Conservation (phyloP, 2,888 invertebrate species). For the Apodemia duryi region DNA sequence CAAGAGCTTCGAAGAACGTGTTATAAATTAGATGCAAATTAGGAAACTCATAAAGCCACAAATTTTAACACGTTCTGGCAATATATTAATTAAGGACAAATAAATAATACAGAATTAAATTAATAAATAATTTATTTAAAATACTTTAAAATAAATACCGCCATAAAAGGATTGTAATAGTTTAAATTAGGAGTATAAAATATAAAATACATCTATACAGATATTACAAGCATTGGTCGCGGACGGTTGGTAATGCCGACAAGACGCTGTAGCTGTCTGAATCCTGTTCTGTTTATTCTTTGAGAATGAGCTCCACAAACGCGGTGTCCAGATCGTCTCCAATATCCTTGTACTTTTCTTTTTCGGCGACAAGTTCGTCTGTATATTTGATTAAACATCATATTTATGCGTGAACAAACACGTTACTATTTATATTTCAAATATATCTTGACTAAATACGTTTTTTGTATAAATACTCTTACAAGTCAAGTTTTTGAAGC, state of each 20-base stretch:
- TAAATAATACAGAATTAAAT: conserved; percentile 49
- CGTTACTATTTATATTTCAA: background rate
- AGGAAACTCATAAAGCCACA: too few relatives aligned
- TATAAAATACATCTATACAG: conserved; percentile 64
- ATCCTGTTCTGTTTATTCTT: conserved; percentile 70
- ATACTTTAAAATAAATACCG: conserved; percentile 76
- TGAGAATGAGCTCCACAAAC: conserved; percentile 95
- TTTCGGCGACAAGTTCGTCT: conserved; percentile 97
- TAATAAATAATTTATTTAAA: conserved; percentile 70
- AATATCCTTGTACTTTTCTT: conserved; percentile 99
- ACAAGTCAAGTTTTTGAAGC: conserved; percentile 62
- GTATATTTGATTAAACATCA: conserved; percentile 23
- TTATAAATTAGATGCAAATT: too few relatives aligned
- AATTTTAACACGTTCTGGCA: too few relatives aligned
- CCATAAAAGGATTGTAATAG: conserved; percentile 71
- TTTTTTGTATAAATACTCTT: conserved; percentile 30
- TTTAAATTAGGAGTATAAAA: conserved; percentile 73
- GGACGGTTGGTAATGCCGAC: conserved; percentile 42
- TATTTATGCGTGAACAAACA: conserved; percentile 21
- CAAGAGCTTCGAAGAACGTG: too few relatives aligned
- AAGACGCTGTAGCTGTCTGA: conserved; percentile 10
- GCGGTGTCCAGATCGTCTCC: conserved; percentile 99
- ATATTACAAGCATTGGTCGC: conserved; percentile 50
- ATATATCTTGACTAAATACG: conserved; percentile 6
- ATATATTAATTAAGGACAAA: too few relatives aligned